A percentile compares a stretch with the other conserved stretches of the same genome.
Evolutionary conservation across 2,113 vertebrate genomes (phyloP).

Genomic region (Zosterops japonicus): DNA sequence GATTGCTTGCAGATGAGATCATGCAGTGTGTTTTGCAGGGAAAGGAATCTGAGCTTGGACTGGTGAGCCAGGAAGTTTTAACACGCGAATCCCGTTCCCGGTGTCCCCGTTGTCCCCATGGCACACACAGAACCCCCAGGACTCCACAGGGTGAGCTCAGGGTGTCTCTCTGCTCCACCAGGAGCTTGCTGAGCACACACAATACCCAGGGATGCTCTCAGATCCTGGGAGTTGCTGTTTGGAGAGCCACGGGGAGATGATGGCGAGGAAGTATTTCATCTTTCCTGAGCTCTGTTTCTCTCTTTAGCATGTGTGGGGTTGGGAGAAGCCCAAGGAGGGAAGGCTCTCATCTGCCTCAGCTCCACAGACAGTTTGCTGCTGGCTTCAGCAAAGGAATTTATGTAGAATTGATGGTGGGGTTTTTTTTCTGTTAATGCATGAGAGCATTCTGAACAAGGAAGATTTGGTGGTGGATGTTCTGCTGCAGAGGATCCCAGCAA

Average conservation of each 20-base stretch:
- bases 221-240: background rate
- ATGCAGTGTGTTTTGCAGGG: constrained; percentile 60
- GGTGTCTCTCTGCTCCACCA: background rate
- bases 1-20: constrained; percentile 73
- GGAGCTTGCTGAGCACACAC: background rate
- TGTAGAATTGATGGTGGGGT: constrained; percentile 38
- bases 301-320: constrained; percentile 51
- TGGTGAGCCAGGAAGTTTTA: constrained; percentile 58
- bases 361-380: constrained; percentile 22
- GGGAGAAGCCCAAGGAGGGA: constrained; percentile 38
- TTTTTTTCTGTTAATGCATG: constrained; percentile 28
- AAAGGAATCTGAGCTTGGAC: constrained; percentile 43
- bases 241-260: constrained; percentile 3
- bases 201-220: background rate
- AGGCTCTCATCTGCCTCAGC: constrained; percentile 59
- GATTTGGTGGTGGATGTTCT: background rate
- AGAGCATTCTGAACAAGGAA: background rate
- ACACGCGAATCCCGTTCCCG: constrained; percentile 34
- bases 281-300: constrained; percentile 51
- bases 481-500: background rate
- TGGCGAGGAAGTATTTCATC: constrained; percentile 62
- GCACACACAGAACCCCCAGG: background rate
- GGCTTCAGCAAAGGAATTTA: constrained; percentile 57
- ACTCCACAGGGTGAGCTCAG: fast-evolving
- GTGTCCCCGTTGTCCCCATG: constrained; percentile 45